Conservation (phyloP, 2,888 invertebrate species). For the Clitarchus hookeri region DNA sequence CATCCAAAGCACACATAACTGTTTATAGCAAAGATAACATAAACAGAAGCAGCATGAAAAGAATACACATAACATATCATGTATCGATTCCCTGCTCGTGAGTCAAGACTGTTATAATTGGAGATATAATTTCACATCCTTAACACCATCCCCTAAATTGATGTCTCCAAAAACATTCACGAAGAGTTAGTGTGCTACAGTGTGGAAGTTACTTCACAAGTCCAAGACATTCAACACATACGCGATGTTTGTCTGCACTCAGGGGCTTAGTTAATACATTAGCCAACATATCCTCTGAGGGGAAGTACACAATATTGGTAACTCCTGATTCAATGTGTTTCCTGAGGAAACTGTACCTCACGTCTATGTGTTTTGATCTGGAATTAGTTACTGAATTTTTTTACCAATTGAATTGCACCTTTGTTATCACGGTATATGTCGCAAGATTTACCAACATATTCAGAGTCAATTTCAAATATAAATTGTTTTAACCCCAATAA, state of each 20-base stretch:
- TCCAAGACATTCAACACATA: not conserved
- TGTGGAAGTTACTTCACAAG: not conserved
- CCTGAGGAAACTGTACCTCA: not conserved
- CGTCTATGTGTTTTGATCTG: not conserved
- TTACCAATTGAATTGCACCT: not conserved
- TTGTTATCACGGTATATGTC: conserved; percentile 24
- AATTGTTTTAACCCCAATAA: not conserved
- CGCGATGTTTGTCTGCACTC: not conserved
- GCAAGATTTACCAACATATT: conserved; percentile 37
- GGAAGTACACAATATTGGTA: not conserved
- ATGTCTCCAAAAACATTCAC: no score
- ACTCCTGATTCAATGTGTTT: not conserved
- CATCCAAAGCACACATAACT: no score
- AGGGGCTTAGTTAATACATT: not conserved
- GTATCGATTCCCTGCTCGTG: no score
- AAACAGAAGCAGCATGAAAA: no score
- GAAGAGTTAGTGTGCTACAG: not conserved
- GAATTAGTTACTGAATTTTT: not conserved
- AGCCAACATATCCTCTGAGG: not conserved
- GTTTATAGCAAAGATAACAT: no score
- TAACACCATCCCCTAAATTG: no score
- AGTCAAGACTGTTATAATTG: no score
- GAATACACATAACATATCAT: no score
- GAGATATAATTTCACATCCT: no score
- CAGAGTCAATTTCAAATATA: not conserved